These are phyloP conservation scores for Silurus meridionalis DNA, from an alignment of 2,113 vertebrate genomes.

Conservation along the genomic window DNA sequence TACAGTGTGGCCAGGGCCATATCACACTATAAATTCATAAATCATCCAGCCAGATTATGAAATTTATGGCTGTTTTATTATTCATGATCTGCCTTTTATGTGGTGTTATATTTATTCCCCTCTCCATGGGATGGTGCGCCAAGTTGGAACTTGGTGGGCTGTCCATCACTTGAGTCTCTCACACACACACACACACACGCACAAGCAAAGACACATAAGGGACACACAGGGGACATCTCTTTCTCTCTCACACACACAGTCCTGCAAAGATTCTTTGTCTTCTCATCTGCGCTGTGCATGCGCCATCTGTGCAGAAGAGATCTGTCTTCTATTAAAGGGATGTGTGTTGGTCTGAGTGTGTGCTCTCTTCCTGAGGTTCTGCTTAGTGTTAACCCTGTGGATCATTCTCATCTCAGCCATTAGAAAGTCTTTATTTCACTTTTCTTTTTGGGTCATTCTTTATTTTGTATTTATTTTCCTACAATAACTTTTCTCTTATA, in stretches of 20 bases:
- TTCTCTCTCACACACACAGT: background rate
- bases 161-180: slow-evolving; percentile 49
- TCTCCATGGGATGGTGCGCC: slow-evolving; percentile 62
- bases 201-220: background rate
- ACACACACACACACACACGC: background rate
- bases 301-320: slow-evolving; percentile 33
- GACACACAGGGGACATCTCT: slow-evolving; percentile 14
- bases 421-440: background rate
- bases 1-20: slow-evolving; percentile 65
- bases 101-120: slow-evolving; percentile 73
- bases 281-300: slow-evolving; percentile 19
- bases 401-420: background rate
- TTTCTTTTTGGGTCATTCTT: background rate
- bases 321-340: slow-evolving; percentile 17
- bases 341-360: slow-evolving; percentile 16
- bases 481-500: background rate
- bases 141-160: slow-evolving; percentile 44
- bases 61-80: slow-evolving; percentile 77
- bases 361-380: background rate
- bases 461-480: background rate
- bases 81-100: slow-evolving; percentile 81
- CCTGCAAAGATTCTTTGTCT: slow-evolving; percentile 12
- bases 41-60: slow-evolving; percentile 73
- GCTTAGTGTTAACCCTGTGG: background rate
- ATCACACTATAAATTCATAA: slow-evolving; percentile 74